Percentiles rank a stretch among this genome's conserved stretches.
Evolutionary conservation across 2,888 invertebrate genomes (phyloP).

Genomic region (Pollenia labialis): DNA sequence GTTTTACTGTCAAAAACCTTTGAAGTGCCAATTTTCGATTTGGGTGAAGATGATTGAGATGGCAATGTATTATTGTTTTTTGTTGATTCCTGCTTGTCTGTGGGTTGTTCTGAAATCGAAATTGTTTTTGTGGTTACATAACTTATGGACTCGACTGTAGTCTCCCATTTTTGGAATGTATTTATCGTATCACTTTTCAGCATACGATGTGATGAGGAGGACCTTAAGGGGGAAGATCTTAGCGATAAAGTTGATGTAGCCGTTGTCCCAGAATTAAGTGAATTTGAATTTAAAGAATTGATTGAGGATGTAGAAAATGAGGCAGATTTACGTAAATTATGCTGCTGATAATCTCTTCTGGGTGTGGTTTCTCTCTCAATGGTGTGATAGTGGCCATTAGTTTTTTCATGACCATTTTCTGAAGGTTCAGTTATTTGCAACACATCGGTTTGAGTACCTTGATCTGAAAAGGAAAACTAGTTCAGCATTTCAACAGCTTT

Average conservation of each 20-base stretch:
- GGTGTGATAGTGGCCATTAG: slow-evolving; percentile 52
- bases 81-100: slow-evolving; percentile 54
- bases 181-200: slow-evolving; percentile 82
- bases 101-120: slow-evolving; percentile 71
- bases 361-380: slow-evolving; percentile 40
- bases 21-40: neutral
- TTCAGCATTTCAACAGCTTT: neutral
- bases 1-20: neutral
- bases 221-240: slow-evolving; percentile 76
- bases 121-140: slow-evolving; percentile 83
- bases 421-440: slow-evolving; percentile 79
- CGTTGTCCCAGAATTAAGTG: slow-evolving; percentile 77
- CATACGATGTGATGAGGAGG: slow-evolving; percentile 74
- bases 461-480: slow-evolving; percentile 75
- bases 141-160: slow-evolving; percentile 83
- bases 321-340: slow-evolving; percentile 79
- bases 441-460: slow-evolving; percentile 80
- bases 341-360: slow-evolving; percentile 7
- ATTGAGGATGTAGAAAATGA: slow-evolving; percentile 79
- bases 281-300: slow-evolving; percentile 73
- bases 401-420: slow-evolving; percentile 55
- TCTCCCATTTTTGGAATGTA: slow-evolving; percentile 84
- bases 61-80: neutral
- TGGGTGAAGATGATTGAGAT: slow-evolving; percentile 46
- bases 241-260: slow-evolving; percentile 78